These are phyloP conservation scores for Cariama cristata DNA, from an alignment of 2,113 vertebrate species.

Conservation along the genomic window DNA sequence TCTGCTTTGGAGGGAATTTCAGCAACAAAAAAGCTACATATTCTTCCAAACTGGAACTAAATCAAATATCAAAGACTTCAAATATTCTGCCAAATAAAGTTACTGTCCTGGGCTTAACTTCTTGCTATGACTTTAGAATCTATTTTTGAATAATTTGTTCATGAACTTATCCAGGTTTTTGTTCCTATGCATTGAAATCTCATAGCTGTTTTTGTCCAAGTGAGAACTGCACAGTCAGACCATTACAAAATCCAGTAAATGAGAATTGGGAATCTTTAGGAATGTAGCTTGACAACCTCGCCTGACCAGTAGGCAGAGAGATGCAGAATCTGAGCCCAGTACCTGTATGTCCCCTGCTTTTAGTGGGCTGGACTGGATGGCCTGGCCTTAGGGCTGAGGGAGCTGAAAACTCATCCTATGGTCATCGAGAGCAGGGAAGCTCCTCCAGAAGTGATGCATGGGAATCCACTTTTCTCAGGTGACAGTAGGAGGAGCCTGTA, in stretches of 20 bases:
- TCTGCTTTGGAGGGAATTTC: slow-evolving; percentile 42
- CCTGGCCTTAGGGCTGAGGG: neutral
- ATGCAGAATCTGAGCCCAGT: neutral
- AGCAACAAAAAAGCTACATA: slow-evolving; percentile 34
- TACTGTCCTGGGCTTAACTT: slow-evolving; percentile 16
- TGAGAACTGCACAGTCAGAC: neutral
- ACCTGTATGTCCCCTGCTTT: neutral
- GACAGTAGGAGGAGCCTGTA: neutral
- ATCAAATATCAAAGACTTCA: slow-evolving; percentile 16
- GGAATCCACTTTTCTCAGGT: neutral
- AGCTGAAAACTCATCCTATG: neutral
- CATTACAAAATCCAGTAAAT: neutral
- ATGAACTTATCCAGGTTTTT: neutral
- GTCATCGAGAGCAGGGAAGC: neutral
- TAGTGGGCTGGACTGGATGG: neutral
- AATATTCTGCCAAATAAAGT: slow-evolving; percentile 24
- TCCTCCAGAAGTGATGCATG: neutral
- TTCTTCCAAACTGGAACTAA: slow-evolving; percentile 44
- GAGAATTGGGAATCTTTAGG: neutral
- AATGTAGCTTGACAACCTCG: neutral
- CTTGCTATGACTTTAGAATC: neutral
- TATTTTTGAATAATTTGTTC: neutral
- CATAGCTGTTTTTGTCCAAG: neutral
- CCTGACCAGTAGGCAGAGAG: neutral
- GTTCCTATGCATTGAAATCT: neutral